phyloP scores from a whole-genome alignment of 1,140 invertebrate species.

The Phymastichus coffea region DNA sequence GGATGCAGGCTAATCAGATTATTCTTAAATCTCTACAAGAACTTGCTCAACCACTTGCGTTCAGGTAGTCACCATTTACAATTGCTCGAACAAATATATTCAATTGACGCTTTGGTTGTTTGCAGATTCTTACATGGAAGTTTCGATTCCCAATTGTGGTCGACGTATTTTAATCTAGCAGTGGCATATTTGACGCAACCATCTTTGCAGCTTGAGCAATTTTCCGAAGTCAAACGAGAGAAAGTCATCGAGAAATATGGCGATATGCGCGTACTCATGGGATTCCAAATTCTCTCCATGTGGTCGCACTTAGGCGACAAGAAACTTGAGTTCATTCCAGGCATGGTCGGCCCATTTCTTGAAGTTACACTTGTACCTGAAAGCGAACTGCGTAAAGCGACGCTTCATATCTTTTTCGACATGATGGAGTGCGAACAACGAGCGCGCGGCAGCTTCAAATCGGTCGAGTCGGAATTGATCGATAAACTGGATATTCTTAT shows the following conservation, averaged over 20 bases:
- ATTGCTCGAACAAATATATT: background rate
- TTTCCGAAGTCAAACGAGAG: slow-evolving; percentile 75
- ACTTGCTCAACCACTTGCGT: slow-evolving; percentile 81
- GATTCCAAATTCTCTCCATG: slow-evolving; percentile 90
- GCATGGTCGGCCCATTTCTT: slow-evolving; percentile 90
- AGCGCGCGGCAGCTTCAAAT: slow-evolving; percentile 78
- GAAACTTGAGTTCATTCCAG: slow-evolving; percentile 88
- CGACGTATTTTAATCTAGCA: slow-evolving; percentile 84
- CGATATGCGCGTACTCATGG: slow-evolving; percentile 91
- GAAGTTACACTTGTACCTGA: slow-evolving; percentile 93
- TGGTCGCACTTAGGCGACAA: slow-evolving; percentile 86
- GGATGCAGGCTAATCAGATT: slow-evolving; percentile 87
- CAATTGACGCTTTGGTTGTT: background rate
- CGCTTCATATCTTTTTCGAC: slow-evolving; percentile 93
- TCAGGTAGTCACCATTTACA: slow-evolving; percentile 40
- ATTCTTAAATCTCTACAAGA: slow-evolving; percentile 84
- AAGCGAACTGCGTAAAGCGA: slow-evolving; percentile 82
- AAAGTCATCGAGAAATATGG: slow-evolving; percentile 81
- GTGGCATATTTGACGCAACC: slow-evolving; percentile 88
- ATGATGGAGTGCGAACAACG: slow-evolving; percentile 95
- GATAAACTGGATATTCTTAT: slow-evolving; percentile 91
- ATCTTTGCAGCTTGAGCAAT: slow-evolving; percentile 81
- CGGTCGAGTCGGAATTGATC: slow-evolving; percentile 89
- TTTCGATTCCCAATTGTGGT: slow-evolving; percentile 77
- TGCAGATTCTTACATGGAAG: slow-evolving; percentile 71